Base-by-base conservation (phyloP, 2,888 invertebrate genomes). In the Eudemis profundana region DNA sequence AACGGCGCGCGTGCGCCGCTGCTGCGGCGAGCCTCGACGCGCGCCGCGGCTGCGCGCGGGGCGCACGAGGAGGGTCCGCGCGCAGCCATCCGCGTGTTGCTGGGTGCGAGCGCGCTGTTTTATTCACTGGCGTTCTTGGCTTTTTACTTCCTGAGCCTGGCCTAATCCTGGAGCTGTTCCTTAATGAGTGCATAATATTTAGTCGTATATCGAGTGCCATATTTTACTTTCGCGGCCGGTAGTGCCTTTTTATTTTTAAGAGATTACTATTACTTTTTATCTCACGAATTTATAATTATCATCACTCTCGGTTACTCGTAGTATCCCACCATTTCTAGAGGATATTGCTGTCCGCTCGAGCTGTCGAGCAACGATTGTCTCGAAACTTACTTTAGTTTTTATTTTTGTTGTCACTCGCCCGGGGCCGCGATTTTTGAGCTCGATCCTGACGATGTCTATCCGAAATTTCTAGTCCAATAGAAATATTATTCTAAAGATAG, bases 51-150 rank as follows among this genome's bases (percentile, higher is more conserved):
- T 38, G 83, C 94, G 65, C 19, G 12, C 21, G 87, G 93, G 80
- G n/a, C n/a, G n/a, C n/a, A n/a, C n/a, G n/a, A n/a, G n/a, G n/a
- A n/a, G n/a, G n/a, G n/a, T n/a, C 19, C 92, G 92, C 70, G 90
- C 93, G 87, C 77, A 94, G 76, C 92, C 94, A 72, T 21, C 5
- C 46, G 46, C 46, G 46, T 7, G 21, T 21, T 46, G 21, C 2
- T 46, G 91, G 93, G 66, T 92, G 94, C 76, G 93, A 46, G 93
- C 81, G 82, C 83, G 15, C 70, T 84, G 68, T 72, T 85, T 71
- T 90, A 90, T 77, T 81, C 83, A 74, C 75, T 87, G 49, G 83
- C 87, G 67, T 80, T 90, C 71, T 74, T 90, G 74, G 79, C 88
- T 17, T 90, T 90, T 82, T 90, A 89, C 78, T 87, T 89, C 77